A percentile compares a stretch with the other conserved stretches of the same genome.
phyloP scores from a whole-genome alignment of 2,113 vertebrate species.

The Haliaeetus leucogaster region DNA sequence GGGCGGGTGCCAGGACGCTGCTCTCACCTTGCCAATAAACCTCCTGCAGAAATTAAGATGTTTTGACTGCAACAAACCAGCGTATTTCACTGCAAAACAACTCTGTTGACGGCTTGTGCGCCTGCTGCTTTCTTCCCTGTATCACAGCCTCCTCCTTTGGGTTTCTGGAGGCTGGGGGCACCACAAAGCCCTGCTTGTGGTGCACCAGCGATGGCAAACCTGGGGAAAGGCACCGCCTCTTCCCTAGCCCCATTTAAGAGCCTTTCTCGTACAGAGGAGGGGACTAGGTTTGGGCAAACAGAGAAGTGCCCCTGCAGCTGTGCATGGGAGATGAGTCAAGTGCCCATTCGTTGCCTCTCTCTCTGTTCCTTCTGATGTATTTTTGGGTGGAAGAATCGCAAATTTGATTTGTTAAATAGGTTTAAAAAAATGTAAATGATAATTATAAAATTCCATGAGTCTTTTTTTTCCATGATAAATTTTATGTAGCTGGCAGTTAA shows the following conservation, averaged over 20 bases:
- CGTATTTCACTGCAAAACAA: background rate
- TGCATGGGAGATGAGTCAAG: background rate
- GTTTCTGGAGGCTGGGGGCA: background rate
- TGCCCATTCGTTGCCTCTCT: background rate
- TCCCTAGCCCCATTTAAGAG: background rate
- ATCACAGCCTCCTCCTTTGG: background rate
- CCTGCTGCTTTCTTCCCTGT: background rate
- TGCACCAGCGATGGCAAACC: background rate
- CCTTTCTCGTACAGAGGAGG: background rate
- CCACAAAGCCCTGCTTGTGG: fast-evolving
- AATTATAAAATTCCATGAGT: slow-evolving; percentile 37
- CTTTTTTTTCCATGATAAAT: slow-evolving; percentile 25
- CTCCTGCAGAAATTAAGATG: background rate
- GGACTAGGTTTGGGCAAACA: background rate
- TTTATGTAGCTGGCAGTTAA: slow-evolving; percentile 52
- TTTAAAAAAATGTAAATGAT: slow-evolving; percentile 39
- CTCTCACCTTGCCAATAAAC: background rate
- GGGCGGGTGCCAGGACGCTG: background rate
- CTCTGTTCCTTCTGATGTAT: slow-evolving; percentile 11
- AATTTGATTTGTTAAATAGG: slow-evolving; percentile 50
- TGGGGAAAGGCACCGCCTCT: background rate
- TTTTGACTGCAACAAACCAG: background rate
- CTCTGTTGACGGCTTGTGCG: background rate
- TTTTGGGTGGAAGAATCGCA: slow-evolving; percentile 1
- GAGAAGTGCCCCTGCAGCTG: background rate